Base-by-base conservation (phyloP, 2,797 vertebrate species). In the Borostomias antarcticus region DNA sequence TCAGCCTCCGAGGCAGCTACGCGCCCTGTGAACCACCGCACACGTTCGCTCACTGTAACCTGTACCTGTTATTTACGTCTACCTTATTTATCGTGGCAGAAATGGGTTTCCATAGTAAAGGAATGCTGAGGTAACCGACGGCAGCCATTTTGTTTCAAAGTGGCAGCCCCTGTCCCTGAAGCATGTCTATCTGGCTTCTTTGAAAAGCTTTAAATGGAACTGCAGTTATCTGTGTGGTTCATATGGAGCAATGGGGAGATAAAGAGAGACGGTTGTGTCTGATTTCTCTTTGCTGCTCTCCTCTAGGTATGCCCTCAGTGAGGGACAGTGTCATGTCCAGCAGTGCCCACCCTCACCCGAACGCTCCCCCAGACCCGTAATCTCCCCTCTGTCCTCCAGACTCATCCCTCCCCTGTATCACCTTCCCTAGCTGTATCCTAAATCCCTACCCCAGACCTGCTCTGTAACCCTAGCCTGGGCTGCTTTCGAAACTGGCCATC, bases 1-100 rank as follows among this genome's bases (percentile, higher is more conserved):
- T 2, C 29, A 72, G 28, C 58, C 71, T 64, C 70, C 68, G 67
- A 69, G 77, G 78, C 84, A 83, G 79, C 82, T 86, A 48, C 74
- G 68, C 63, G n/a, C 40, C 40, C 40, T n/a, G n/a, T n/a, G n/a
- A n/a, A n/a, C n/a, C n/a, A n/a, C n/a, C n/a, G n/a, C n/a, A n/a
- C n/a, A n/a, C n/a, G n/a, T n/a, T n/a, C n/a, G n/a, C n/a, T n/a
- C n/a, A 76, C 62, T 79, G 78, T 87, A 68, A 77, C 78, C n/a
- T n/a, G n/a, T n/a, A n/a, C n/a, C n/a, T n/a, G n/a, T n/a, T n/a
- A n/a, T n/a, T n/a, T n/a, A n/a, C n/a, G n/a, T n/a, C n/a, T n/a
- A n/a, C 66, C 64, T 78, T 75, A 68, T 81, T 82, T 78, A 58
- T 73, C 80, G 17, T 66, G 52, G 19, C 65, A 72, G 74, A 19